Evolutionary conservation across 1,140 invertebrate genomes (phyloP).

Genomic region (Brachionus paranguensis): DNA sequence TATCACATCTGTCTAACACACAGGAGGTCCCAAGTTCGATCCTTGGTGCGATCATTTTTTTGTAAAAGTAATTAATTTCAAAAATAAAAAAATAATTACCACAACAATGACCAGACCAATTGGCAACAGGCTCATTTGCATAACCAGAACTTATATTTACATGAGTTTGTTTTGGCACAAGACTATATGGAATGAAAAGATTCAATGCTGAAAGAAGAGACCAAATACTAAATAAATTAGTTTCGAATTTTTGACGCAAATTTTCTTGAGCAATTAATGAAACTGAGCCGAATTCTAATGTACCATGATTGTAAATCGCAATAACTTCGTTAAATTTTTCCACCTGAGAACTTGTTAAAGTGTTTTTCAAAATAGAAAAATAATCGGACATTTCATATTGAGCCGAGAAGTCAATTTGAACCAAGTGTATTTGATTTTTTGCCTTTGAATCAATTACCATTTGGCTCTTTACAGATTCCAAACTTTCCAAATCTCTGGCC

Average conservation of each 20-base stretch:
- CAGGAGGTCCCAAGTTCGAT: slow-evolving; percentile 29
- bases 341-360: neutral
- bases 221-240: slow-evolving; percentile 34
- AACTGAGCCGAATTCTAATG: slow-evolving; percentile 29
- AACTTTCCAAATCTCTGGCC: slow-evolving; percentile 17
- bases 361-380: slow-evolving; percentile 12
- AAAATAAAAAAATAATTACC: neutral
- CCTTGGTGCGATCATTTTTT: slow-evolving; percentile 31
- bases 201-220: slow-evolving; percentile 15
- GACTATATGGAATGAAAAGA: neutral
- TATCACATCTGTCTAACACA: slow-evolving; percentile 28
- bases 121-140: slow-evolving; percentile 24
- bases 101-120: slow-evolving; percentile 40
- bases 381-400: slow-evolving; percentile 31
- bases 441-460: neutral
- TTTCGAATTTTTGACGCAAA: slow-evolving; percentile 19
- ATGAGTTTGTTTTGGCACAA: slow-evolving; percentile 12
- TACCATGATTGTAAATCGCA: slow-evolving; percentile 35
- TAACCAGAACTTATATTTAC: slow-evolving; percentile 38
- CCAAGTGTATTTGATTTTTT: neutral
- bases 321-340: neutral
- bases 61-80: neutral
- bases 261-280: slow-evolving; percentile 3
- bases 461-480: neutral
- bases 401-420: slow-evolving; percentile 21